Evolutionary conservation across 2,113 vertebrate species (phyloP).

Genomic region (Mastomys coucha): DNA sequence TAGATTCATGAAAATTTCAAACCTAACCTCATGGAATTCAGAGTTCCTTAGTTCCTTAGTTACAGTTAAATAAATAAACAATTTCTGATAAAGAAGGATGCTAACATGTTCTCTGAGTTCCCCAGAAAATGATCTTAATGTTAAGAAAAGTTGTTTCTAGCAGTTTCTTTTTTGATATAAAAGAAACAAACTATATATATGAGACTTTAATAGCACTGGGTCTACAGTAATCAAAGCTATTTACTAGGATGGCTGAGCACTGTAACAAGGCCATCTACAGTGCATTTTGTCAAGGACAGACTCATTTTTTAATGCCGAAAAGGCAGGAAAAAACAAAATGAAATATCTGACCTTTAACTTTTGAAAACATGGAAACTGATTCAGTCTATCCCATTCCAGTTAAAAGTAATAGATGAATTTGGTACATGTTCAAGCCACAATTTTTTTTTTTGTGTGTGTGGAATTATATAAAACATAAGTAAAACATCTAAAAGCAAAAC

Average conservation of each 20-base stretch:
- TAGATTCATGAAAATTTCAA: not conserved
- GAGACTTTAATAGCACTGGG: not conserved
- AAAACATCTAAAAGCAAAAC: not conserved
- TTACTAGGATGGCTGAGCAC: not conserved
- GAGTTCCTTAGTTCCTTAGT: not conserved
- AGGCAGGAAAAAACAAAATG: conserved; percentile 62
- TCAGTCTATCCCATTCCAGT: conserved; percentile 33
- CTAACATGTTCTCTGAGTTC: not conserved
- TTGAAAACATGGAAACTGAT: conserved; percentile 54
- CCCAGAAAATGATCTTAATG: not conserved
- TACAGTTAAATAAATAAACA: not conserved
- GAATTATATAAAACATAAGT: not conserved
- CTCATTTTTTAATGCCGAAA: conserved; percentile 50
- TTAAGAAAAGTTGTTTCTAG: not conserved
- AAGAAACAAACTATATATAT: not conserved
- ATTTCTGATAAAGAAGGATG: not conserved
- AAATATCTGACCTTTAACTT: conserved; percentile 70
- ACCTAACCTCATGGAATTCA: not conserved
- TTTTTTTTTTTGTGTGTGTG: not conserved
- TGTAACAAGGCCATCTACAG: not conserved
- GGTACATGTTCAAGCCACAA: not conserved
- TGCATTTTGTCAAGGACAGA: conserved; percentile 19
- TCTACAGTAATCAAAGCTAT: conserved; percentile 56
- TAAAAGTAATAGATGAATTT: conserved; percentile 64
- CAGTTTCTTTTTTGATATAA: conserved; percentile 29